Evolutionary conservation across 2,113 vertebrate species (phyloP).

Genomic region (Ptilorrhoa leucosticta): DNA sequence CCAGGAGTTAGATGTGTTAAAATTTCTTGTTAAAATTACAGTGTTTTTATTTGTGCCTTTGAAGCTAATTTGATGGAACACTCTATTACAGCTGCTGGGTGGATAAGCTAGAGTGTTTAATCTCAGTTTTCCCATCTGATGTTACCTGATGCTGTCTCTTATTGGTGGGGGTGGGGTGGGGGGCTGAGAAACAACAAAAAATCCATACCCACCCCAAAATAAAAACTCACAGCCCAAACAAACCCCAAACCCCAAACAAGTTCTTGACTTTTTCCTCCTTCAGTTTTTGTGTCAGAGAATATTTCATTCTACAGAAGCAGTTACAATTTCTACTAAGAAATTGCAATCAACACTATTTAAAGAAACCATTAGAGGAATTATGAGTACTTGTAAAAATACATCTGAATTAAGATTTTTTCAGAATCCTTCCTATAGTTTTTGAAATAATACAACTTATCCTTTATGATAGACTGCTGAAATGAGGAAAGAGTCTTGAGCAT

Average conservation of each 20-base stretch:
- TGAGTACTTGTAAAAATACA: neutral
- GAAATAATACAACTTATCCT: neutral
- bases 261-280: neutral
- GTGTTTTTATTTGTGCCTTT: neutral
- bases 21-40: neutral
- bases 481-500: neutral
- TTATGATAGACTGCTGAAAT: neutral
- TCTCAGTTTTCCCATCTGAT: neutral
- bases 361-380: neutral
- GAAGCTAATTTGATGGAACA: neutral
- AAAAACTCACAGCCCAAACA: neutral
- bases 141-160: neutral
- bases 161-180: rapidly evolving
- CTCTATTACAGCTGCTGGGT: neutral
- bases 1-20: neutral
- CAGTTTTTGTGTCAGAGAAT: neutral
- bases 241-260: neutral
- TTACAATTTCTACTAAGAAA: neutral
- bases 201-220: neutral
- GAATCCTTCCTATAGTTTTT: neutral
- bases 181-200: neutral
- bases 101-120: neutral
- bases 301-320: neutral
- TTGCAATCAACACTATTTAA: neutral
- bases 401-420: neutral